A percentile compares a stretch with the other conserved stretches of the same genome.
phyloP scores from a whole-genome alignment of 2,113 vertebrate genomes.

The Eptesicus fuscus region DNA sequence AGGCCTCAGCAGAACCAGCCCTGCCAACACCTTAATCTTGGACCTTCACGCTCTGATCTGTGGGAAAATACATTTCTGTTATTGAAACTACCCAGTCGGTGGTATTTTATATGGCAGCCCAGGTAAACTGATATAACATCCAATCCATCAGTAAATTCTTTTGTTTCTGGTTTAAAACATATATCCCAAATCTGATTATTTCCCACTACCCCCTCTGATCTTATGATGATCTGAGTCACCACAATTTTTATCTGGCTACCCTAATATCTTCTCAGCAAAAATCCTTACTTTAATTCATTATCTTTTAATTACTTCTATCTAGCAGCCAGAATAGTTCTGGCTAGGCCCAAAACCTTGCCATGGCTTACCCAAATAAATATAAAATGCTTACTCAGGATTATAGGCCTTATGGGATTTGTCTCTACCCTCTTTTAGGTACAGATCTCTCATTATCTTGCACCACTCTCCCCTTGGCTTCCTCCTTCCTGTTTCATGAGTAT shows the following conservation, averaged over 20 bases:
- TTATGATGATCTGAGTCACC: not conserved
- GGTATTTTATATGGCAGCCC: not conserved
- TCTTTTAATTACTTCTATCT: not conserved
- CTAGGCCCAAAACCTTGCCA: not conserved
- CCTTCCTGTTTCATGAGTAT: not conserved
- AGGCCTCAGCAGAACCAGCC: not conserved
- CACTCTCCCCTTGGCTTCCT: not conserved
- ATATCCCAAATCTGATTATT: not conserved
- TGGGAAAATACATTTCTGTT: not conserved
- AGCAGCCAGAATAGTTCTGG: not conserved
- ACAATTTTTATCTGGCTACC: not conserved
- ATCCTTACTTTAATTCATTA: not conserved
- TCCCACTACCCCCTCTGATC: not conserved
- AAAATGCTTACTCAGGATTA: not conserved
- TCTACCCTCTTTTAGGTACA: rapidly evolving
- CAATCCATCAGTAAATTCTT: not conserved
- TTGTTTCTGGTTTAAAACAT: not conserved
- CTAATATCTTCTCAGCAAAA: not conserved
- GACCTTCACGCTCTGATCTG: not conserved
- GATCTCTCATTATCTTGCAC: not conserved
- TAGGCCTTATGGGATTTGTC: not conserved
- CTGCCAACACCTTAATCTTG: not conserved
- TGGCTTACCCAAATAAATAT: not conserved
- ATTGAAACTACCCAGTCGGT: not conserved
- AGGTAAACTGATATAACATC: not conserved